Conservation (phyloP, 2,797 vertebrate species). For the Tokudaia tokunoshimensis region DNA sequence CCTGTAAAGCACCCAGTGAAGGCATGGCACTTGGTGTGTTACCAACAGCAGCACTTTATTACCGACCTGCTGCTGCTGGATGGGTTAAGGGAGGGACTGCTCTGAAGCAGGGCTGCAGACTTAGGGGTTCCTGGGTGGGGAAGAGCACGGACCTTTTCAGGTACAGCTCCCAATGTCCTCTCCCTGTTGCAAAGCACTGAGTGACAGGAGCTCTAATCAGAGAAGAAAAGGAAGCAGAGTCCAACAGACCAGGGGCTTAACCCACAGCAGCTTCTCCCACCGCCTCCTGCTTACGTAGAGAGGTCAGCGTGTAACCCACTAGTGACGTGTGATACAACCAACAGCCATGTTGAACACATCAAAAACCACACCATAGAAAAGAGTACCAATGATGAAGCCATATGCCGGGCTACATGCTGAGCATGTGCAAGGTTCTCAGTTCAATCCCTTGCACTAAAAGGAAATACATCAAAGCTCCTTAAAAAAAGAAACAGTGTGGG, state of each 20-base stretch:
- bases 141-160: background rate
- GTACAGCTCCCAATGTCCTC: background rate
- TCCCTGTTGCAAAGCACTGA: background rate
- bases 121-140: background rate
- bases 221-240: slow-evolving; percentile 1
- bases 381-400: background rate
- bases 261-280: background rate
- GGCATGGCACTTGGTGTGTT: background rate
- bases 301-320: background rate
- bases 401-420: background rate
- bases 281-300: background rate
- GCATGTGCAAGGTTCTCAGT: background rate
- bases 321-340: background rate
- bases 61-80: background rate
- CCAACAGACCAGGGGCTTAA: background rate
- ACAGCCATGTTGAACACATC: background rate
- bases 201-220: background rate
- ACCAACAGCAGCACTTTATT: background rate
- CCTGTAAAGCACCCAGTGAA: background rate
- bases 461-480: background rate
- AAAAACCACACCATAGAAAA: background rate
- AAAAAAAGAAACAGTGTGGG: background rate
- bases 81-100: background rate
- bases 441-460: background rate
- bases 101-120: background rate